Evolutionary conservation across 2,797 vertebrate species (phyloP).

Genomic region (Potorous gilbertii): DNA sequence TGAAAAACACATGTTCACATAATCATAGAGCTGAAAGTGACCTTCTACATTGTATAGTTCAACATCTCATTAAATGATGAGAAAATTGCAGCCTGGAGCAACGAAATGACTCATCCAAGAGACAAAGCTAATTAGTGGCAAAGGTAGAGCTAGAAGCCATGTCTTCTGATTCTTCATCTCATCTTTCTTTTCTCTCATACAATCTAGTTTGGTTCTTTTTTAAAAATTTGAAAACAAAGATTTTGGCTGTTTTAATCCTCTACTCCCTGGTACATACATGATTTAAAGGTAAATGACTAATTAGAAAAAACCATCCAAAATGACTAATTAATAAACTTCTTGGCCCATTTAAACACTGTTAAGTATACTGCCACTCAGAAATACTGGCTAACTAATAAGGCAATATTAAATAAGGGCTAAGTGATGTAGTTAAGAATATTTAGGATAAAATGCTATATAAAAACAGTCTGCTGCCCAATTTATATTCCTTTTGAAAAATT

Average conservation of each 20-base stretch:
- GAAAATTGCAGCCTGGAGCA: not conserved
- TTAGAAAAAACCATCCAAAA: slow-evolving; percentile 85
- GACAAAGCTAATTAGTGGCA: not conserved
- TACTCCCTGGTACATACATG: slow-evolving; percentile 76
- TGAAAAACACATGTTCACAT: slow-evolving; percentile 30
- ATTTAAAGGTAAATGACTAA: slow-evolving; percentile 87
- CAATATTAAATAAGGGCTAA: slow-evolving; percentile 12
- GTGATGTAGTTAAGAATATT: not conserved
- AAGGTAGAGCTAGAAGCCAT: not conserved
- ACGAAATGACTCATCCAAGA: not conserved
- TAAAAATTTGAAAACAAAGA: slow-evolving; percentile 65
- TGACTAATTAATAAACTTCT: slow-evolving; percentile 85
- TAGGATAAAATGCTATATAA: not conserved
- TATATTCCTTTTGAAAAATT: not conserved
- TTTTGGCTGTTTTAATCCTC: slow-evolving; percentile 66
- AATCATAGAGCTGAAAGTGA: not conserved
- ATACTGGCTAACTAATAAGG: slow-evolving; percentile 68
- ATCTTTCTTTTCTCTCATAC: not conserved
- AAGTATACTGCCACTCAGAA: slow-evolving; percentile 80
- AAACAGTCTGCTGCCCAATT: not conserved
- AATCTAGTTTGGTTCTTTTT: slow-evolving; percentile 45
- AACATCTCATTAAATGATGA: not conserved
- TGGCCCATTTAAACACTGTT: slow-evolving; percentile 84
- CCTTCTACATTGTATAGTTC: not conserved
- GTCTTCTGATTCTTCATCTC: not conserved